A percentile compares a stretch with the other conserved stretches of the same genome.
These are phyloP conservation scores for Berghia stephanieae DNA, from an alignment of 1,140 invertebrate species.

Conservation along the genomic window DNA sequence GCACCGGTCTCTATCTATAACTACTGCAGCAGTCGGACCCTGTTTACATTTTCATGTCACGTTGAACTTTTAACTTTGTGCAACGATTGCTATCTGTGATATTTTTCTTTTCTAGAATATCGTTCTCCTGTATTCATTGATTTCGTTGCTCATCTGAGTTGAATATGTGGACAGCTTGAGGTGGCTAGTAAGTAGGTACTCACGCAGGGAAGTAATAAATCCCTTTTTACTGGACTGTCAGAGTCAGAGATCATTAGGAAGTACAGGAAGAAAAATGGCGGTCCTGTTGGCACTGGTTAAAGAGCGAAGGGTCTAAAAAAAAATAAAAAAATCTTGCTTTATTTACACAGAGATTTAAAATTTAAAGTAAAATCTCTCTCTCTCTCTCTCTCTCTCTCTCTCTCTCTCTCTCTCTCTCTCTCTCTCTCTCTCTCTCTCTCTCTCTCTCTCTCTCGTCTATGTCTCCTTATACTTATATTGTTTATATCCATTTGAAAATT, in stretches of 20 bases:
- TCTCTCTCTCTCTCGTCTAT: background rate
- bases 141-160: too few relatives aligned
- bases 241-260: too few relatives aligned
- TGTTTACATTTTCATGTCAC: too few relatives aligned
- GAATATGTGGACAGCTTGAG: too few relatives aligned
- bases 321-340: background rate
- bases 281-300: background rate
- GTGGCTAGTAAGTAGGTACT: too few relatives aligned
- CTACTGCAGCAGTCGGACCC: too few relatives aligned
- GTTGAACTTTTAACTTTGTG: too few relatives aligned
- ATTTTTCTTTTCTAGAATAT: too few relatives aligned
- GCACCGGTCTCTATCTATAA: too few relatives aligned
- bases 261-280: background rate
- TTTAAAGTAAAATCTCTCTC: background rate
- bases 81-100: too few relatives aligned
- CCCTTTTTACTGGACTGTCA: background rate
- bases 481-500: background rate
- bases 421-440: background rate
- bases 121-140: too few relatives aligned
- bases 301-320: background rate
- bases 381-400: background rate
- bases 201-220: background rate
- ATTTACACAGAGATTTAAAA: background rate
- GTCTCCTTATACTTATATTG: background rate
- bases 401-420: background rate